Evolutionary conservation across 2,888 invertebrate species (phyloP).

Genomic region (Drosophila conformis): DNA sequence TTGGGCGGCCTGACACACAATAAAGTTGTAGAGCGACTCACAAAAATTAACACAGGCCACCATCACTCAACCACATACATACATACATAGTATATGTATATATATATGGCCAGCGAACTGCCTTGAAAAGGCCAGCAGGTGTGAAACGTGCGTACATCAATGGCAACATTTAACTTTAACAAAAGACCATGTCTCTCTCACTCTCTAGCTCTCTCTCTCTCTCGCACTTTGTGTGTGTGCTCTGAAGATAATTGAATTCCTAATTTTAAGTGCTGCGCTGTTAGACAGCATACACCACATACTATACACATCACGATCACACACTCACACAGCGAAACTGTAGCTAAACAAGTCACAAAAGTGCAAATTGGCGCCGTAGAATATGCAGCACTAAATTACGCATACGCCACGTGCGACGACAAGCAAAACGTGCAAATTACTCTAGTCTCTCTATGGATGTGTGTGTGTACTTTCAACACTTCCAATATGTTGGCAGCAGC

Average conservation of each 20-base stretch:
- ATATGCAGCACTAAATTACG: slow-evolving; percentile 81
- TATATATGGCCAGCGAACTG: slow-evolving; percentile 1
- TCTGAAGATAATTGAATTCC: slow-evolving; percentile 72
- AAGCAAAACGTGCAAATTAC: slow-evolving; percentile 72
- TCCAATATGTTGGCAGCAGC: slow-evolving; percentile 22
- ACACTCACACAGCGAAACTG: slow-evolving; percentile 27
- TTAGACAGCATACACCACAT: slow-evolving; percentile 40
- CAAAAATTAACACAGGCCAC: slow-evolving; percentile 33
- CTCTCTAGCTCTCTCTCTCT: neutral
- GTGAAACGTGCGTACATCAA: slow-evolving; percentile 77
- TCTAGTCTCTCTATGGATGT: slow-evolving; percentile 8
- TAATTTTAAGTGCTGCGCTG: slow-evolving; percentile 78
- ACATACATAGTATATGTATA: neutral
- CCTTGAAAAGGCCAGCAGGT: slow-evolving; percentile 62
- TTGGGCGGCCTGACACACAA: slow-evolving; percentile 46
- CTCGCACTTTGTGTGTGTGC: slow-evolving; percentile 25
- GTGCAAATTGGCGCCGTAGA: slow-evolving; percentile 77
- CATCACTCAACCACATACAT: slow-evolving; percentile 4
- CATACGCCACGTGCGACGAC: slow-evolving; percentile 73
- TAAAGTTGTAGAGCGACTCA: slow-evolving; percentile 43
- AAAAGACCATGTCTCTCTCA: neutral
- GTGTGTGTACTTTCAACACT: slow-evolving; percentile 1
- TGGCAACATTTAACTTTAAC: slow-evolving; percentile 39
- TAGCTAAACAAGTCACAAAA: slow-evolving; percentile 71
- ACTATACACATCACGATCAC: slow-evolving; percentile 3